Evolutionary conservation across 1,140 invertebrate genomes (phyloP), one percentile per base, ranked within the genome.

Genomic region (Battus philenor): DNA sequence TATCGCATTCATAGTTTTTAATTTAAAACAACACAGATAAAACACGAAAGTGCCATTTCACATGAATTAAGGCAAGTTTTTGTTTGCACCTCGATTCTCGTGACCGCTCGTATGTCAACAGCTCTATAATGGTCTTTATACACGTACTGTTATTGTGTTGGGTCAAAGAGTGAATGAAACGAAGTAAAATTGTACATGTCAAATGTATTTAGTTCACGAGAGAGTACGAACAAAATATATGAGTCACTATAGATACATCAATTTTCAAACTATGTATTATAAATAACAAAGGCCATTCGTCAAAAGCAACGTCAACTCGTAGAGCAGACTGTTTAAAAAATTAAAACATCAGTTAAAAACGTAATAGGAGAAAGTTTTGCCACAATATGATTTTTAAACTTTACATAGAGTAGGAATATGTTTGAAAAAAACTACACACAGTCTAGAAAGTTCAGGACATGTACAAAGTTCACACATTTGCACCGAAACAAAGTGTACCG

Each of bases 21-120:
- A 56, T 56, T 51, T 47, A 56, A 56, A 47, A 56, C 46, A 51
- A 52, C 49, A 56, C 33, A 44, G 54, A 56, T 56, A 56, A 51
- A 31, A 43, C 20, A 34, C 39, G 41, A 50, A 51, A 50, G 45
- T 47, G 45, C 46, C 45, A 51, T 46, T 56, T 56, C 49, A 43
- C 50, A 39, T 47, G 50, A 52, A 52, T 56, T 51, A 47, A 56
- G 49, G 44, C 30, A 51, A 30, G 41, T 47, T 51, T 47, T 32
- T 56, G 44, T 56, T 56, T 36, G 50, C 48, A 39, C 31, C 48
- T 56, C 48, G 48, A 47, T 47, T 44, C 39, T 55, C 17, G 50
- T 46, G 43, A 41, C 49, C 49, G 29, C 22, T 22, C 18, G 50
- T 47, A 38, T 52, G 38, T 26, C 29, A 46, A 52, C 44, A 43